A percentile compares a stretch with the other conserved stretches of the same genome.
Conservation (phyloP, 2,113 vertebrate genomes). For the Ondatra zibethicus region DNA sequence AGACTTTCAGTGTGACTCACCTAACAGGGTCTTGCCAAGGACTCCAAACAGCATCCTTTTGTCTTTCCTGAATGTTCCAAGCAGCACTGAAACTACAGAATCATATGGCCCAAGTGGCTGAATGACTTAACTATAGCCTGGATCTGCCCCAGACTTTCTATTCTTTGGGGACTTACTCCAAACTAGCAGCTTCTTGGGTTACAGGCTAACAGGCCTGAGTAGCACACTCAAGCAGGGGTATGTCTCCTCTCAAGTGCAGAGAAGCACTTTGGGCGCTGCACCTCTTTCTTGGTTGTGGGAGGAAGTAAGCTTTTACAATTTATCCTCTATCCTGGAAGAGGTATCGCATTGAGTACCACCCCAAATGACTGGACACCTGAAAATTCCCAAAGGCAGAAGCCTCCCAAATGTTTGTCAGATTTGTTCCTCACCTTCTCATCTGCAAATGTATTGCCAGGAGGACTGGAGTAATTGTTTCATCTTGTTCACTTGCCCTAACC, state of each 20-base stretch:
- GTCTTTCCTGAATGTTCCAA: rapidly evolving
- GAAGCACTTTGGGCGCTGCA: too few species aligned
- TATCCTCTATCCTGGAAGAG: neutral
- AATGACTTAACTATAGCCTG: neutral
- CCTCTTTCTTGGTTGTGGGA: neutral
- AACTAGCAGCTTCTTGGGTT: neutral
- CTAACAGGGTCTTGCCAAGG: neutral
- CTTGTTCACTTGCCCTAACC: neutral
- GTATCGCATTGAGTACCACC: neutral
- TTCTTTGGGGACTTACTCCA: neutral
- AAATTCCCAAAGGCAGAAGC: neutral
- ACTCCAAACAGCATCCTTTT: neutral
- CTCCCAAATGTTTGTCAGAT: neutral
- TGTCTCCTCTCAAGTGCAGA: neutral
- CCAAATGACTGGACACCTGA: neutral
- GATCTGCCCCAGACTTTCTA: neutral
- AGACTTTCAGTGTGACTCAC: neutral
- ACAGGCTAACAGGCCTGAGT: too few species aligned
- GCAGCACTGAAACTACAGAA: neutral
- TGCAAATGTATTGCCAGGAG: neutral
- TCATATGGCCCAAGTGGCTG: rapidly evolving
- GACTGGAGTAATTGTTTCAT: neutral
- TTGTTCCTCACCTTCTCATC: neutral
- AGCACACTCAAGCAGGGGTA: neutral
- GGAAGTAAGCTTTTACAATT: neutral